Percentiles rank a stretch among this genome's conserved stretches.
Evolutionary conservation across 2,797 vertebrate genomes (phyloP).

Genomic region (Sebastiscus albofasciatus): DNA sequence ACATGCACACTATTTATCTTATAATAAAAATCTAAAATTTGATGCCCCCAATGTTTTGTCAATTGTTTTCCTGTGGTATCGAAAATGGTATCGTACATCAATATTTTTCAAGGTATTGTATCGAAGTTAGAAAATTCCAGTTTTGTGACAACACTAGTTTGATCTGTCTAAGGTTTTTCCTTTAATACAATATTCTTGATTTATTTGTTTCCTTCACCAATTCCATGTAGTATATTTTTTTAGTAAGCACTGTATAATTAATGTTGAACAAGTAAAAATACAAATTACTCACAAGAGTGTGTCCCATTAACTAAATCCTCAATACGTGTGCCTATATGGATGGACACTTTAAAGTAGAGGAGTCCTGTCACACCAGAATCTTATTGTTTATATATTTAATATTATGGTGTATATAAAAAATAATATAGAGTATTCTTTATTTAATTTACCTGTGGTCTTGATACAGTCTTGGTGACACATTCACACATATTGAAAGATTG

Average conservation of each 20-base stretch:
- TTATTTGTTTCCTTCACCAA: neutral
- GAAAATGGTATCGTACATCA: accelerated
- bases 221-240: neutral
- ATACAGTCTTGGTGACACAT: conserved; percentile 2
- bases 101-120: too few relatives aligned
- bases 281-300: neutral
- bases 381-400: conserved; percentile 71
- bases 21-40: too few relatives aligned
- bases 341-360: neutral
- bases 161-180: neutral
- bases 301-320: neutral
- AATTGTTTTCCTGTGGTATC: accelerated
- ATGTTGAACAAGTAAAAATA: neutral
- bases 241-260: neutral
- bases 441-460: conserved; percentile 25
- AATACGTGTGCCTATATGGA: neutral
- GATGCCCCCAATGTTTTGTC: too few relatives aligned
- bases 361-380: neutral
- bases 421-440: conserved; percentile 37
- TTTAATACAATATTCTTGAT: neutral
- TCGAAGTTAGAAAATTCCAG: too few relatives aligned
- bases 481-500: neutral
- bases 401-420: conserved; percentile 53
- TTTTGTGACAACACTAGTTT: too few relatives aligned
- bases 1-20: too few relatives aligned